Evolutionary conservation across 2,888 invertebrate genomes (phyloP).

Genomic region (Furcula furcula): DNA sequence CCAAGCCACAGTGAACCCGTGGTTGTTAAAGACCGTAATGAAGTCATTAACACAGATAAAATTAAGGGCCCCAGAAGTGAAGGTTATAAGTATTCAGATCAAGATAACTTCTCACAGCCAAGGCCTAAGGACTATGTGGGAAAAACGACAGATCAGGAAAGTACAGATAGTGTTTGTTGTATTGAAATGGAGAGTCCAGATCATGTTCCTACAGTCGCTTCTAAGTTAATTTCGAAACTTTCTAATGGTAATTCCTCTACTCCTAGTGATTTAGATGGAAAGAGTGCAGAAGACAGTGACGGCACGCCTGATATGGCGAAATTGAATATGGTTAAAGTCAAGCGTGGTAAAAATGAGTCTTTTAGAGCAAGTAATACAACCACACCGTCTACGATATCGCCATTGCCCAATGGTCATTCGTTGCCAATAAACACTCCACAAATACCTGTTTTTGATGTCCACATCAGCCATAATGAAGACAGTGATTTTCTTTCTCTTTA

Average conservation of each 20-base stretch:
- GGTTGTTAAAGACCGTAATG: slow-evolving; percentile 46
- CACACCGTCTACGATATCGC: slow-evolving; percentile 75
- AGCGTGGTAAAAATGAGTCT: slow-evolving; percentile 60
- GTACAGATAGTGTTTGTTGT: slow-evolving; percentile 66
- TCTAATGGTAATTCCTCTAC: slow-evolving; percentile 75
- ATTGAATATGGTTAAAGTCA: slow-evolving; percentile 48
- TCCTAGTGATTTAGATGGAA: slow-evolving; percentile 54
- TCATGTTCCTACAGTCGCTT: slow-evolving; percentile 54
- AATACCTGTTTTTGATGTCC: slow-evolving; percentile 69
- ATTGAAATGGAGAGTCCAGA: slow-evolving; percentile 64
- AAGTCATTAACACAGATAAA: slow-evolving; percentile 47
- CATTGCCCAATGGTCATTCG: slow-evolving; percentile 71
- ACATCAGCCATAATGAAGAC: slow-evolving; percentile 69
- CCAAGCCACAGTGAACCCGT: slow-evolving; percentile 54
- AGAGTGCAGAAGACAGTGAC: slow-evolving; percentile 52
- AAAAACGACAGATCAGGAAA: slow-evolving; percentile 68
- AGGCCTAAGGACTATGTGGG: slow-evolving; percentile 44
- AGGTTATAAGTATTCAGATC: slow-evolving; percentile 55
- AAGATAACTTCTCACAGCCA: slow-evolving; percentile 47
- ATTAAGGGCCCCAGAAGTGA: slow-evolving; percentile 53
- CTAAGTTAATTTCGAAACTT: slow-evolving; percentile 70
- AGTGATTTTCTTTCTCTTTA: slow-evolving; percentile 71
- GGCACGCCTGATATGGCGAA: slow-evolving; percentile 66
- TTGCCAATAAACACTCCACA: slow-evolving; percentile 64
- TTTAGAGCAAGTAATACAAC: slow-evolving; percentile 66